Conservation (phyloP, 1,140 invertebrate species). For the Drosophila ercepeae region DNA sequence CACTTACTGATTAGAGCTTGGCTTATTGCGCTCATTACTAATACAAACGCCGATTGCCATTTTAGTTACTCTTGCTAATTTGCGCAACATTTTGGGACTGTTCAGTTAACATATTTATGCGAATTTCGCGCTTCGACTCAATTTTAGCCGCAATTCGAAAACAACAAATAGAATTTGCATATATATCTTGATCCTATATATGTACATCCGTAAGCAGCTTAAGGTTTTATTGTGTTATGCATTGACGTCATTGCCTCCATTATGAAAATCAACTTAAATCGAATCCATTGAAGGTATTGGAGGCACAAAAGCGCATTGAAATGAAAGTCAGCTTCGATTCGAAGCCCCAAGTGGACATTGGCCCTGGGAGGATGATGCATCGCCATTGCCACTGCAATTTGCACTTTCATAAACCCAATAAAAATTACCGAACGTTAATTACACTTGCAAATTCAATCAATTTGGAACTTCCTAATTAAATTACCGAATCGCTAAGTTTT, state of each 20-base stretch:
- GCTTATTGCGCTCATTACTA: slow-evolving; percentile 51
- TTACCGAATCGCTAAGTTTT: slow-evolving; percentile 49
- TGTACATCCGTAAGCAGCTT: too few species aligned
- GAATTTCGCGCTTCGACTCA: slow-evolving; percentile 66
- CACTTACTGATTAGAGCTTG: slow-evolving; percentile 33
- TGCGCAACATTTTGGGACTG: slow-evolving; percentile 53
- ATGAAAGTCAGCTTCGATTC: slow-evolving; percentile 31
- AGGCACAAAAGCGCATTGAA: slow-evolving; percentile 2
- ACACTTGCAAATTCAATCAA: slow-evolving; percentile 66
- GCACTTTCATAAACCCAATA: slow-evolving; percentile 54
- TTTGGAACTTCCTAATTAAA: slow-evolving; percentile 55
- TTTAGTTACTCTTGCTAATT: slow-evolving; percentile 70
- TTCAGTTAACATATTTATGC: slow-evolving; percentile 78
- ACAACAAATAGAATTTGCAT: slow-evolving; percentile 65
- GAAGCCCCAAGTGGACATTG: slow-evolving; percentile 29
- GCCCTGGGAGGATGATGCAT: slow-evolving; percentile 40
- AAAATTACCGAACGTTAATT: slow-evolving; percentile 45
- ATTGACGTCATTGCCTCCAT: slow-evolving; percentile 60
- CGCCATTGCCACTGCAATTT: slow-evolving; percentile 53
- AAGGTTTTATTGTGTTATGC: slow-evolving; percentile 50
- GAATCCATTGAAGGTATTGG: slow-evolving; percentile 14
- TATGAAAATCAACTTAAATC: slow-evolving; percentile 57
- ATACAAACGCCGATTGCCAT: slow-evolving; percentile 48
- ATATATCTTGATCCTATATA: slow-evolving; percentile 31
- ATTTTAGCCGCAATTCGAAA: slow-evolving; percentile 57